A percentile compares a stretch with the other conserved stretches of the same genome.
phyloP scores from a whole-genome alignment of 2,888 invertebrate species.

The Lapara coniferarum region DNA sequence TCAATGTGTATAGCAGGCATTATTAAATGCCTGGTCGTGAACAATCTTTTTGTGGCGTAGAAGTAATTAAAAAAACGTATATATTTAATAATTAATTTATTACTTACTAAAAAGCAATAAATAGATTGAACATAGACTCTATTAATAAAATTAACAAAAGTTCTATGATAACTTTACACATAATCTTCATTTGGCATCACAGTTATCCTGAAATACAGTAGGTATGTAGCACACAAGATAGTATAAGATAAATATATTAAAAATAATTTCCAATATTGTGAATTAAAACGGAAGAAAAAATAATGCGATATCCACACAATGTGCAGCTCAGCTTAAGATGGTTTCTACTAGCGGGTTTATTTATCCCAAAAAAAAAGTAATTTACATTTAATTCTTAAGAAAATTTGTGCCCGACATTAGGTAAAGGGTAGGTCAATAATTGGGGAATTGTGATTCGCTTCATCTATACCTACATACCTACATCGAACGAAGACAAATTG shows the following conservation, averaged over 20 bases:
- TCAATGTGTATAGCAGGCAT: no score
- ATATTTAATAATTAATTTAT: conserved; percentile 61
- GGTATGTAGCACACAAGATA: conserved; percentile 39
- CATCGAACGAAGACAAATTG: conserved; percentile 32
- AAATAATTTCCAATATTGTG: conserved; percentile 5
- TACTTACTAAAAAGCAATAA: conserved; percentile 80
- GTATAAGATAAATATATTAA: neutral
- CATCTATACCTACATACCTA: conserved; percentile 34
- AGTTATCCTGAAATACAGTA: conserved; percentile 62
- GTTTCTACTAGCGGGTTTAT: no score
- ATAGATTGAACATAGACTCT: conserved; percentile 80
- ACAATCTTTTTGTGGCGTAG: neutral
- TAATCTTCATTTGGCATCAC: conserved; percentile 79
- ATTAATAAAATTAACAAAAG: conserved; percentile 78
- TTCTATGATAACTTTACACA: conserved; percentile 63
- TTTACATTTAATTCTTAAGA: neutral
- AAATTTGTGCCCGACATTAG: neutral
- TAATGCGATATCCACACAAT: conserved; percentile 3
- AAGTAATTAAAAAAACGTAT: neutral
- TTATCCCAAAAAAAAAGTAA: no score
- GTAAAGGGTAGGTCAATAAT: neutral
- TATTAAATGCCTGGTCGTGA: no score
- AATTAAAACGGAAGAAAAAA: neutral
- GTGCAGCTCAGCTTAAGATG: neutral
- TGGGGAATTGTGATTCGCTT: neutral